These are phyloP conservation scores for Linurgus olivaceus DNA, from an alignment of 2,797 vertebrate species.

Conservation along the genomic window DNA sequence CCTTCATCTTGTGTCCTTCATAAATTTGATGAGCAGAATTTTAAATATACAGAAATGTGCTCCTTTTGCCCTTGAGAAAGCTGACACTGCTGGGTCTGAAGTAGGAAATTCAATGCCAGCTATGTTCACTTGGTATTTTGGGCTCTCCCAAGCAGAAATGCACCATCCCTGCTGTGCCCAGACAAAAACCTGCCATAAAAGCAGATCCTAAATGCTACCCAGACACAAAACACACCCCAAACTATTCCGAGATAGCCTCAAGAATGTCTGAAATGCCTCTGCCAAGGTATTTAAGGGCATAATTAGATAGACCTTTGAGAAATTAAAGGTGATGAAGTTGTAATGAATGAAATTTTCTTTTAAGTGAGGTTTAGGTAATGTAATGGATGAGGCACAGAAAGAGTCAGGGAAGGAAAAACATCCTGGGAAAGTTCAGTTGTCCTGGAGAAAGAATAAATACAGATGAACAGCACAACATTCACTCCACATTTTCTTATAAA, in stretches of 20 bases:
- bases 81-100: neutral
- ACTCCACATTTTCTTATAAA: neutral
- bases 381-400: neutral
- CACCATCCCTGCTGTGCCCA: neutral
- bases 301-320: neutral
- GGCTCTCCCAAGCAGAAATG: neutral
- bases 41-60: neutral
- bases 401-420: neutral
- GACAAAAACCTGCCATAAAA: neutral
- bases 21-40: fast-evolving
- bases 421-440: neutral
- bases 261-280: neutral
- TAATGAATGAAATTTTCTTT: neutral
- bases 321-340: neutral
- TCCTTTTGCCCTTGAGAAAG: neutral
- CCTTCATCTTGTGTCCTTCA: neutral
- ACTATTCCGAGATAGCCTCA: neutral
- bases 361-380: neutral
- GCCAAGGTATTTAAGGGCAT: neutral
- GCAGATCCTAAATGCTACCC: neutral
- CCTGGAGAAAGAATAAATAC: neutral
- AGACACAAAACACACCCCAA: neutral
- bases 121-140: fast-evolving
- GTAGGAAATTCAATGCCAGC: neutral
- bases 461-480: neutral